Conservation (phyloP, 2,888 invertebrate species). For the Drosophila rellima region DNA sequence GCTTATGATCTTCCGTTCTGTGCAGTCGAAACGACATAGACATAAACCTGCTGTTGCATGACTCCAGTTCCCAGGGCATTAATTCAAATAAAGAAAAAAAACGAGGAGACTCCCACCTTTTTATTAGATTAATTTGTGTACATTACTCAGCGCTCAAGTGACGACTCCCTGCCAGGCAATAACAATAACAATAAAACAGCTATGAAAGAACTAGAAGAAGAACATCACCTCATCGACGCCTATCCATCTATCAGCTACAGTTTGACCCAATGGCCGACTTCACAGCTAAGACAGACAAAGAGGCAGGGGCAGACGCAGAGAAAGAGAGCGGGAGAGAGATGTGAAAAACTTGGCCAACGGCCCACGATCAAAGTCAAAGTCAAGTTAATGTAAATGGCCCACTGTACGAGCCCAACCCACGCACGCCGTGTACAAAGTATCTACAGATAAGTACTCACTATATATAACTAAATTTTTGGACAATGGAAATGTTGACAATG, state of each 20-base stretch:
- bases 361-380: slow-evolving; percentile 65
- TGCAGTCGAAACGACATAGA: slow-evolving; percentile 30
- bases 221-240: slow-evolving; percentile 72
- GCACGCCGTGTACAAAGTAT: slow-evolving; percentile 46
- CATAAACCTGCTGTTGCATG: slow-evolving; percentile 30
- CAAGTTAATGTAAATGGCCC: slow-evolving; percentile 52
- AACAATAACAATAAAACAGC: slow-evolving; percentile 21
- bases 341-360: slow-evolving; percentile 58
- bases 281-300: slow-evolving; percentile 63
- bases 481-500: slow-evolving; percentile 68
- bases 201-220: slow-evolving; percentile 18
- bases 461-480: slow-evolving; percentile 26
- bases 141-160: slow-evolving; percentile 69
- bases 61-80: slow-evolving; percentile 49
- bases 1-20: slow-evolving; percentile 23
- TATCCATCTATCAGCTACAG: slow-evolving; percentile 73
- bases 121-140: slow-evolving; percentile 77
- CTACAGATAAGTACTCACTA: slow-evolving; percentile 22
- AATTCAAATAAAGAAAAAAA: slow-evolving; percentile 20
- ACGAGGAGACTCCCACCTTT: slow-evolving; percentile 68
- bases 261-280: slow-evolving; percentile 81
- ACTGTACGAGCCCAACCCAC: slow-evolving; percentile 40
- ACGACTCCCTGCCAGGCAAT: slow-evolving; percentile 62
- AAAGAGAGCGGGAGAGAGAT: slow-evolving; percentile 9
- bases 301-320: slow-evolving; percentile 16